Conservation (phyloP, 2,888 invertebrate genomes). For the Rhamnusium bicolor region DNA sequence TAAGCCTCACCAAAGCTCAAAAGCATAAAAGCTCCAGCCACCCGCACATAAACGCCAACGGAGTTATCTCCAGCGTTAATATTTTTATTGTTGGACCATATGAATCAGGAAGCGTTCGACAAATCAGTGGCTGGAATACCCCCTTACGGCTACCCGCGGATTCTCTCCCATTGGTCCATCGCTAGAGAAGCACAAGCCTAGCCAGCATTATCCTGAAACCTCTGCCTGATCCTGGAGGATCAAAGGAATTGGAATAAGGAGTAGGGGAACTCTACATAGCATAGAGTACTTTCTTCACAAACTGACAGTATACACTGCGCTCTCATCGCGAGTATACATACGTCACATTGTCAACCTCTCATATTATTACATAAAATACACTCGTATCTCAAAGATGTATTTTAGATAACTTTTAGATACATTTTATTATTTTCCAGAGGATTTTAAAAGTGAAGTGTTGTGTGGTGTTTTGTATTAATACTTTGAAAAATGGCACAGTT, state of each 20-base stretch:
- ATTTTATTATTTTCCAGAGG: constrained; percentile 25
- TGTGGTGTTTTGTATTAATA: constrained; percentile 38
- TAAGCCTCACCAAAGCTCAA: not conserved
- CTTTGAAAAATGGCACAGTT: constrained; percentile 15
- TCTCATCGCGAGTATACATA: constrained; percentile 23
- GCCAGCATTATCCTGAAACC: constrained; percentile 24
- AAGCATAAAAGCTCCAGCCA: not conserved
- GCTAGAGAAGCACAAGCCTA: constrained; percentile 6
- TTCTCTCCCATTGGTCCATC: not conserved
- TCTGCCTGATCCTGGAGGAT: constrained; percentile 30
- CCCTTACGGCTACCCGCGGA: not conserved
- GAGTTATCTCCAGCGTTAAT: not conserved
- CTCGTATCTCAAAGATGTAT: constrained; percentile 54
- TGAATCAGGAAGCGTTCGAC: constrained; percentile 14
- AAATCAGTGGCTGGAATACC: constrained; percentile 21
- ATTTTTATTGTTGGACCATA: constrained; percentile 8
- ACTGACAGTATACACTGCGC: constrained; percentile 31
- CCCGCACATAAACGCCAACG: not conserved
- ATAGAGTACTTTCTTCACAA: constrained; percentile 32
- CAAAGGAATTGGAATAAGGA: constrained; percentile 25
- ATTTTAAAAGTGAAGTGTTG: constrained; percentile 48
- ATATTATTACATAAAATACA: constrained; percentile 52
- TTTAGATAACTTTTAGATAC: constrained; percentile 42
- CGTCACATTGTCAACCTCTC: constrained; percentile 34
- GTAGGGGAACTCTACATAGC: constrained; percentile 36